Evolutionary conservation across 1,140 invertebrate species (phyloP), one percentile per base, ranked within the genome.

Genomic region (Papilio machaon): DNA sequence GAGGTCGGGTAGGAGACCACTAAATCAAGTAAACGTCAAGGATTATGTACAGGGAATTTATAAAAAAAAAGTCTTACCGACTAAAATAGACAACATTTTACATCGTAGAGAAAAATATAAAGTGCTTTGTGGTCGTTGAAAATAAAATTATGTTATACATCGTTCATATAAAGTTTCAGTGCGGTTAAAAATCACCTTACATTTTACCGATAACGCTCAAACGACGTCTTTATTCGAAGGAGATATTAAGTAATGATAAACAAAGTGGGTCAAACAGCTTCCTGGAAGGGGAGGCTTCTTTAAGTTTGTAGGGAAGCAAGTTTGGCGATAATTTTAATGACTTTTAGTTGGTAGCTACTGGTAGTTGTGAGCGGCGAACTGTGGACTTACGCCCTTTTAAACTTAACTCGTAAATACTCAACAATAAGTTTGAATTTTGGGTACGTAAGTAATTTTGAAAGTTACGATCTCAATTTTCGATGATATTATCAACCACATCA

Each of bases 261-360:
- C 77, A 81, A 84, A 84, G 83, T 82, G 80, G 83, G 83, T 82
- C 83, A 84, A 84, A 82, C 83, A 81, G 80, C 70, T 82, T 82
- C 82, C 80, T 80, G 75, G 49, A 47, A 64, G 58, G 47, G 49
- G 43, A 73, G 67, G 74, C 46, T 77, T 79, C 47, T 76, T 76
- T 80, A 64, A 82, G 74, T 64, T 75, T 17, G 64, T 77, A n/a
- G 47, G 74, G 47, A 64, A 74, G 52, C 43, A 83, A 85, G 82
- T 86, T 86, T 77, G 80, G 46, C 81, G 85, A 85, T 86, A 86
- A 86, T 86, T 86, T 86, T 85, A 86, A 86, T 85, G 85, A 86
- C 85, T 86, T 86, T 86, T 82, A 85, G 85, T 86, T 86, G 80
- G 80, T 6, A 78, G 77, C 77, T 79, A 79, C 58, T 79, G 46